Evolutionary conservation across 2,797 vertebrate genomes (phyloP), one percentile per base, ranked within the genome.

Genomic region (Intellagama lesueurii): DNA sequence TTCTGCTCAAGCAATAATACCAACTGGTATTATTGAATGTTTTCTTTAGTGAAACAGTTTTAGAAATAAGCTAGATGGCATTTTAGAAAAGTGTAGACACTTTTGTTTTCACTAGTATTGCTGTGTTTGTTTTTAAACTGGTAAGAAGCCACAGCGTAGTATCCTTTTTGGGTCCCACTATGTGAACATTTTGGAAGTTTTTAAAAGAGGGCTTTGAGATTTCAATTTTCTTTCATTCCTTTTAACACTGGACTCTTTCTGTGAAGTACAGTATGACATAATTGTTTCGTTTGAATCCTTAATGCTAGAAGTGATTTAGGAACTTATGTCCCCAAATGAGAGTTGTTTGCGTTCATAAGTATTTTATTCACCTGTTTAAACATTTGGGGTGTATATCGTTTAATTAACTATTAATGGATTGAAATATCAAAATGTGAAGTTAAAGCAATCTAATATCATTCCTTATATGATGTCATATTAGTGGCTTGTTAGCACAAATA

Each of bases 161-260:
- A 32, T 75, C n/a, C 56, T 86, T 44, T 66, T 40, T n/a, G 77
- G 0, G 32, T 17, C n/a, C 26, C 44, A 44, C 40, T 49, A 35
- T 26, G 30, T 17, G 47, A 49, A 69, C 32, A 32, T 72, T 9
- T 56, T 44, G 8, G 2, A 47, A 12, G 26, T 35, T 8, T 83
- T 82, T 76, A 7, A 66, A 76, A 88, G 17, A 73, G 32, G 76
- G 60, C 14, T 52, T 77, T 4, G 16, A 4, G 7, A 32, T 77
- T 83, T 56, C 30, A 88, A 1, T 83, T 69, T 81, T 76, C 30
- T 88, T n/a, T 60, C 32, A 86, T 85, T 56, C 28, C 19, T 35
- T 3, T 75, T 73, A 82, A 49, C 40, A 82, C 30, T 64, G 56
- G 56, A 73, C 17, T 44, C 52, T 68, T n/a, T 75, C n/a, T 78